These are phyloP conservation scores for human DNA, from an alignment of 2,113 vertebrate species.

Conservation along the genomic window GRCh38 chr5:24515001-24515500, in stretches of 20 bases:
- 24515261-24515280: not conserved
- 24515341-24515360: not conserved
- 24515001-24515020: not conserved
- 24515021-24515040: not conserved
- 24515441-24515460: not conserved
- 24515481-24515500: not conserved
- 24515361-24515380: not conserved
- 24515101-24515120: not conserved
- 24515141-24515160: not conserved
- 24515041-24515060: not conserved
- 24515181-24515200: not conserved
- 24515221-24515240: not conserved
- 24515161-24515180: not conserved
- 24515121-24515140: not conserved
- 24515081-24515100: not conserved
- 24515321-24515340: not conserved
- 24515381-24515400: not conserved
- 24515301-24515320: not conserved
- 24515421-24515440: too few species aligned
- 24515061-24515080: not conserved
- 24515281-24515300: not conserved
- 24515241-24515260: not conserved
- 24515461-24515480: not conserved
- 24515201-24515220: not conserved
- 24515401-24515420: not conserved